Evolutionary conservation across 2,888 invertebrate genomes (phyloP), one percentile per base, ranked within the genome.

Genomic region (Eilema sororculum): DNA sequence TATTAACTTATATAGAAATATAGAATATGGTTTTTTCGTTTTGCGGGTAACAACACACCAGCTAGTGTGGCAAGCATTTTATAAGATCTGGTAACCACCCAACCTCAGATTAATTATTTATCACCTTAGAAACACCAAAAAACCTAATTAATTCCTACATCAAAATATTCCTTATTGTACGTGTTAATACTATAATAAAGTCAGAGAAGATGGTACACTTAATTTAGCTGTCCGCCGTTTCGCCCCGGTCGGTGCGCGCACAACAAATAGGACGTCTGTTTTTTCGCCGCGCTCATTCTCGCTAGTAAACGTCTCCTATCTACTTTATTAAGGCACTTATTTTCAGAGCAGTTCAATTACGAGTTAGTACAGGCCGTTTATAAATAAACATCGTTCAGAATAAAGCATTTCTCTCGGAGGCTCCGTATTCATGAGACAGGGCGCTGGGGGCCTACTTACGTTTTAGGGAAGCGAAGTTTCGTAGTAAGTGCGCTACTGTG

Each of bases 311-410:
- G 22, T 37, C 61, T 61, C 22, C 13, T 61, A 22, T 33, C 22
- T 37, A 13, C 37, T 33, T 61, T 37, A 22, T 37, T 61, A 61
- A 3, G 13, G 37, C 13, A 61, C 13, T 24, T 61, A 61, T 37
- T 37, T 37, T 13, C 33, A 22, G 33, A 37, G 37, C 61, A 25
- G 28, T 56, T 63, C 63, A 28, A 52, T 12, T 52, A 64, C 25
- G 25, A n/a, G 30, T 28, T 28, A 28, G 28, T n/a, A 41, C 28
- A 52, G 52, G 52, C 13, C 30, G 3, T 52, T 65, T 12, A n/a
- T 22, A 22, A 30, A 52, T 65, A 65, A 56, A 65, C 30, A 41
- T 64, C 52, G 22, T n/a, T 52, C 25, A n/a, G 20, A 64, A n/a
- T 28, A 28, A 20, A 28, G 4, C 30, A 52, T 24, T 57, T 30